phyloP scores from a whole-genome alignment of 2,888 invertebrate species.

The Drosophila macrospina region DNA sequence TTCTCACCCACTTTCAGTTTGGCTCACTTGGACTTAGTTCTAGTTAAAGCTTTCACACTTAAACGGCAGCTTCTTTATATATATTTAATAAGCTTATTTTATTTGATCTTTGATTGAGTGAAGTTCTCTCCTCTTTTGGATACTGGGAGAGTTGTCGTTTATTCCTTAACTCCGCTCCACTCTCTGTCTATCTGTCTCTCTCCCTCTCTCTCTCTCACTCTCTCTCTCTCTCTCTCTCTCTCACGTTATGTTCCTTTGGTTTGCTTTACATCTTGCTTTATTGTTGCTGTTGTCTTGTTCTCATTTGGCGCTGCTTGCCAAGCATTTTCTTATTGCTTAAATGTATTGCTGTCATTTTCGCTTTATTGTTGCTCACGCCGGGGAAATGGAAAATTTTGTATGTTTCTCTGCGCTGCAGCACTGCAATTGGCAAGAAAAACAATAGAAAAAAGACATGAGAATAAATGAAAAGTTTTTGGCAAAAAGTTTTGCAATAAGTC shows the following conservation, averaged over 20 bases:
- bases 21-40: conserved; percentile 49
- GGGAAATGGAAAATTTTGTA: conserved; percentile 55
- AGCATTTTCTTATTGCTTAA: conserved; percentile 75
- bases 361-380: conserved; percentile 57
- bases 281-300: conserved; percentile 48
- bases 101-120: conserved; percentile 12
- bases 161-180: conserved; percentile 2
- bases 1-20: conserved; percentile 11
- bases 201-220: conserved; percentile 2
- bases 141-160: conserved; percentile 16
- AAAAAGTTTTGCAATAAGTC: conserved; percentile 27
- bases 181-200: conserved; percentile 3
- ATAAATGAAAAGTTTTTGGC: conserved; percentile 19
- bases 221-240: conserved; percentile 4
- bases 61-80: conserved; percentile 46
- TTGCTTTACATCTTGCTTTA: conserved; percentile 42
- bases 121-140: neutral
- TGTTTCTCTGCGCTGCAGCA: conserved; percentile 44
- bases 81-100: conserved; percentile 14
- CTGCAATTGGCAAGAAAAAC: conserved; percentile 46
- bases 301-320: conserved; percentile 47
- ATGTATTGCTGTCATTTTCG: conserved; percentile 79
- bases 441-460: conserved; percentile 11
- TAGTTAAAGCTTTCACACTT: conserved; percentile 59
- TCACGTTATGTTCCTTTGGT: neutral